These are phyloP conservation scores for Abramis brama DNA, from an alignment of 2,113 vertebrate species.

Conservation along the genomic window DNA sequence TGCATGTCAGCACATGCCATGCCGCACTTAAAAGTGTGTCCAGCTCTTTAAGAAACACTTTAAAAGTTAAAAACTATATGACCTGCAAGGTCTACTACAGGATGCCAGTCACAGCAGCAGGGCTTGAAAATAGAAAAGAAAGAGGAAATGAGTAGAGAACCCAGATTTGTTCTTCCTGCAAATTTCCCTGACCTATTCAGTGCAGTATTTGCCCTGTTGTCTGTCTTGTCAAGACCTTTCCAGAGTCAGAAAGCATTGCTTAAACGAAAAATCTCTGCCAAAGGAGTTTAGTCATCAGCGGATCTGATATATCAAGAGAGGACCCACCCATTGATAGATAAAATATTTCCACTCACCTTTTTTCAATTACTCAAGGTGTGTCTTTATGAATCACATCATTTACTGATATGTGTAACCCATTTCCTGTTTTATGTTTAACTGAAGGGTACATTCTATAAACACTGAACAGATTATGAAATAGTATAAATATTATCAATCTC, in stretches of 20 bases:
- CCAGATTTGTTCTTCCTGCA: not conserved
- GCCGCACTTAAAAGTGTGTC: not conserved
- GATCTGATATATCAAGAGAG: not conserved
- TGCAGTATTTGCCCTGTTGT: not conserved
- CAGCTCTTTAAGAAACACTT: not conserved
- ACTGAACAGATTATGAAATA: not conserved
- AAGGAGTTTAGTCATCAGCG: not conserved
- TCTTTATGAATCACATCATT: constrained; percentile 36
- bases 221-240: constrained; percentile 16
- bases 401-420: not conserved
- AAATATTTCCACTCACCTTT: constrained; percentile 7
- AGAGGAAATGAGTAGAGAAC: constrained; percentile 7
- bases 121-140: constrained; percentile 1
- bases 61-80: constrained; percentile 7
- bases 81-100: constrained; percentile 2
- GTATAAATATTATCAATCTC: not conserved
- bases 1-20: not conserved
- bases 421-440: not conserved
- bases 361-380: constrained; percentile 42
- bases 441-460: not conserved
- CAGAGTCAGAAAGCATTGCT: not conserved
- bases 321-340: constrained; percentile 11
- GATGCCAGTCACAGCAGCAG: constrained; percentile 18
- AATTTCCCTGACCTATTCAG: not conserved
- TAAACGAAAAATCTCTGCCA: not conserved